Evolutionary conservation across 2,888 invertebrate genomes (phyloP), one percentile per base, ranked within the genome.

Genomic region (Caenorhabditis uteleia): DNA sequence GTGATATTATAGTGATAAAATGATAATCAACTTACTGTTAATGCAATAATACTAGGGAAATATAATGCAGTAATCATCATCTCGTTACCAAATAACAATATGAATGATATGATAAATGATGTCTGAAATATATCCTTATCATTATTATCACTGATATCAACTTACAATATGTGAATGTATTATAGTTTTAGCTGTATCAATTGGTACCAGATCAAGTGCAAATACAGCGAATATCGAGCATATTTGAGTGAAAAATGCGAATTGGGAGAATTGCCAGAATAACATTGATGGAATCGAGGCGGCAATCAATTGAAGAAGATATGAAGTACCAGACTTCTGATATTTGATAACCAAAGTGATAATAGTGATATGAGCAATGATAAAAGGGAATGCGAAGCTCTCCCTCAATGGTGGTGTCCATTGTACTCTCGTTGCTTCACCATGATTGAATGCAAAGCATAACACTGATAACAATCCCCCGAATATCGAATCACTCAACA

Each of bases 381-480:
- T 87, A 36, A 91, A 86, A 0, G 93, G 93, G 79, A 90, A 90
- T 0, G 91, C 91, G 82, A 92, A 90, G 81, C 91, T 92, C 84
- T 93, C 93, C 23, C 93, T 85, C 43, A 92, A 87, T 36, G 92
- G 90, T 0, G 93, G 92, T 0, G 91, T 89, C 89, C 92, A 91
- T 79, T 91, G 91, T 3, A 92, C 91, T 43, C 92, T 86, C 0
- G 92, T 91, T 45, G 89, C 81, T 83, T 92, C 91, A 25, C 88
- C 88, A 83, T 93, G 92, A 84, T 92, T 92, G 78, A 89, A 90
- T 75, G 91, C 88, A 83, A 90, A 92, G 7, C 89, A 88, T 0
- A 88, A 82, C 7, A 89, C 89, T 0, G 90, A 87, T 23, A 92
- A 82, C 12, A 80, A 18, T 12, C 92, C 92, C 14, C 92, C 92